phyloP scores from a whole-genome alignment of 2,797 vertebrate species.

The Tapirus indicus region DNA sequence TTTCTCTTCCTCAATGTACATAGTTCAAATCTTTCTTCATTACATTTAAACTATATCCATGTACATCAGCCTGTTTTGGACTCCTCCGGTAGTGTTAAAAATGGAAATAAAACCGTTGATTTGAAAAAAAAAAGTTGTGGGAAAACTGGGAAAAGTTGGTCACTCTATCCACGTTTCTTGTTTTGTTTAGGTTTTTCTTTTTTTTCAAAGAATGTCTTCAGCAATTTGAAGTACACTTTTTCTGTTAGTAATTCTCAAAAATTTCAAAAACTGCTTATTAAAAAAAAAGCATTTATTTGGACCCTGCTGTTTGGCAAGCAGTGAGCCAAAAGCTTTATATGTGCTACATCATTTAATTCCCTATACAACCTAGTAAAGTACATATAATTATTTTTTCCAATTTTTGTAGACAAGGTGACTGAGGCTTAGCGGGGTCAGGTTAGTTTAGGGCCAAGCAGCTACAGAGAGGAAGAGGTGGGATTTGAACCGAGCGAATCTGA shows the following conservation, averaged over 20 bases:
- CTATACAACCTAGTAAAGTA: neutral
- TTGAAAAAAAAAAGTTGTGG: constrained; percentile 52
- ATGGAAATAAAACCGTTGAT: constrained; percentile 83
- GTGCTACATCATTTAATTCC: neutral
- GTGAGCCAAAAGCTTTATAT: neutral
- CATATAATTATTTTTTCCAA: neutral
- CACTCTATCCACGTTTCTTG: neutral
- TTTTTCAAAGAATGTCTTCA: neutral
- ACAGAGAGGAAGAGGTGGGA: neutral
- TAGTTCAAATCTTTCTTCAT: constrained; percentile 79
- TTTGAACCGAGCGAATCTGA: neutral
- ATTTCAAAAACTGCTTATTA: neutral
- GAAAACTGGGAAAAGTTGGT: neutral
- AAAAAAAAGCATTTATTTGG: neutral
- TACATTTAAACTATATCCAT: constrained; percentile 84
- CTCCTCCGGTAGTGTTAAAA: constrained; percentile 81
- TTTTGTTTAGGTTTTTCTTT: neutral
- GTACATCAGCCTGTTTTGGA: constrained; percentile 78
- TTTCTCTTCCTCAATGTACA: constrained; percentile 81
- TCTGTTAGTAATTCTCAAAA: neutral
- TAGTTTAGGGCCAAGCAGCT: neutral
- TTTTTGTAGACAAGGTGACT: neutral
- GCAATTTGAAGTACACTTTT: neutral
- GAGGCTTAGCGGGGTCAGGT: neutral
- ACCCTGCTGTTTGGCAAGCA: neutral